These are phyloP conservation scores for Conus betulinus DNA, from an alignment of 1,140 invertebrate genomes.

Conservation along the genomic window DNA sequence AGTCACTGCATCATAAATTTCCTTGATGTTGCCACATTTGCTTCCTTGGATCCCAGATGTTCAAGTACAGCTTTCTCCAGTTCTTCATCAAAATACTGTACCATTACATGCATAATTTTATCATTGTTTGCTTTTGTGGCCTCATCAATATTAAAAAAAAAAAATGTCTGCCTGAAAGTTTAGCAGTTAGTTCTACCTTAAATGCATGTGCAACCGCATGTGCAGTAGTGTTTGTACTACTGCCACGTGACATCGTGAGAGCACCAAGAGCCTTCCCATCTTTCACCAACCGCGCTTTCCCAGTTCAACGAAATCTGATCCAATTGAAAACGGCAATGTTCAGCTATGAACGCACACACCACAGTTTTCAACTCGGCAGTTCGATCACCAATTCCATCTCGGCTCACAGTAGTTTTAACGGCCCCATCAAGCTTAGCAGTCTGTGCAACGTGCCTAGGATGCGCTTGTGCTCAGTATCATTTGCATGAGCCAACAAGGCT, in stretches of 20 bases:
- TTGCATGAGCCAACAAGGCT: too few species aligned
- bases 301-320: constrained; percentile 20
- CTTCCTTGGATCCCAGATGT: constrained; percentile 26
- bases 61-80: not conserved
- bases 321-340: not conserved
- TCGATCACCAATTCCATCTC: too few species aligned
- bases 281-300: constrained; percentile 9
- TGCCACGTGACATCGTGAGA: constrained; percentile 24
- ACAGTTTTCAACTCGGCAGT: too few species aligned
- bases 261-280: constrained; percentile 38
- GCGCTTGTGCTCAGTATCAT: too few species aligned
- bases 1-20: constrained; percentile 14
- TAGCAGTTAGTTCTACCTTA: constrained; percentile 36
- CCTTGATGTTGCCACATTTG: constrained; percentile 24
- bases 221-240: constrained; percentile 35
- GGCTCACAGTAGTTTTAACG: too few species aligned
- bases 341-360: too few species aligned
- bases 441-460: too few species aligned
- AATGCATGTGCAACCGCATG: constrained; percentile 33
- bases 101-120: too few species aligned
- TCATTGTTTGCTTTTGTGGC: constrained; percentile 45
- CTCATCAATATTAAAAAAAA: constrained; percentile 47
- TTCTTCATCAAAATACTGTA: constrained; percentile 40
- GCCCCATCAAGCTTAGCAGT: too few species aligned
- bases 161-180: too few species aligned